Evolutionary conservation across 1,140 invertebrate genomes (phyloP), one percentile per base, ranked within the genome.

Genomic region (Orius insidiosus): DNA sequence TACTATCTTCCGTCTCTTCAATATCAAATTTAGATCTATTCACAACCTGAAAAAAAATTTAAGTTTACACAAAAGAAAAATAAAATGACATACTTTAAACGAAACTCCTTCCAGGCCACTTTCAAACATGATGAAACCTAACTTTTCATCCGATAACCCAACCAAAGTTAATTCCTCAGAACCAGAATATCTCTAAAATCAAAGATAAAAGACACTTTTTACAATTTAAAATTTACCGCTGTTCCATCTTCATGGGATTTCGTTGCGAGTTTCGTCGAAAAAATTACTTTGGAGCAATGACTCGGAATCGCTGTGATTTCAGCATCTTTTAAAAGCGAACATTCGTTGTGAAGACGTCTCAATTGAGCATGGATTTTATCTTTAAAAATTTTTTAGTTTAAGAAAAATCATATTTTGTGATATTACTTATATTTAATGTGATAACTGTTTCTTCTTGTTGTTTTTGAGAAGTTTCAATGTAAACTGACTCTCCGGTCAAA

Each of bases 51-150:
- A 51, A 16, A 38, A 35, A n/a, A 8, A 8, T 33, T 10, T 24
- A 24, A 5, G 15, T 43, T 14, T n/a, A n/a, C n/a, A n/a, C n/a
- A n/a, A n/a, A n/a, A n/a, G n/a, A n/a, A 36, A 7, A 45, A 24
- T 39, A 13, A 19, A 7, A 40, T 36, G 14, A 45, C 15, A 41
- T 46, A 57, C 55, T 45, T 58, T 58, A 38, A 58, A 57, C 14
- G 56, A 53, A 30, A 58, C 55, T 11, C 87, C 85, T 68, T 97
- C 90, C 2, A 95, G 63, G 1, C 92, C 92, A 63, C 85, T 88
- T 63, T 96, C 92, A 60, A 93, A 94, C 89, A 96, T 95, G 41
- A 96, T 94, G 58, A 89, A 94, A 15, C 90, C 90, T 38, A 89
- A 69, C 54, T 79, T 77, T 50, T 81, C 80, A 50, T 81, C 74